Conservation (phyloP, 2,113 vertebrate genomes). For the Dasyurus viverrinus region DNA sequence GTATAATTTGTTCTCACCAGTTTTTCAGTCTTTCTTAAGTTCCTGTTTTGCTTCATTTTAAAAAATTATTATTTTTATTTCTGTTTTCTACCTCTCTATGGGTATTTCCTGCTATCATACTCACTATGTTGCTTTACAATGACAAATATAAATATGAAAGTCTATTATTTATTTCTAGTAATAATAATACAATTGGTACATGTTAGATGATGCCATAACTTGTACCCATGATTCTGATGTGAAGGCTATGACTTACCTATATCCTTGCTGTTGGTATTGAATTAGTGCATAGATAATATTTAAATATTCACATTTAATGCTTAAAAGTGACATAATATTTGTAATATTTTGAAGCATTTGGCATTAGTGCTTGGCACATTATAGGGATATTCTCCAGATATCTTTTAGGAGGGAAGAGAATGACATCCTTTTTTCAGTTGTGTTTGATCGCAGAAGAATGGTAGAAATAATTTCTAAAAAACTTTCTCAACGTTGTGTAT, state of each 20-base stretch:
- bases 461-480: neutral
- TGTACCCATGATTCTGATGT: neutral
- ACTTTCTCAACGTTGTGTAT: neutral
- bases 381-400: neutral
- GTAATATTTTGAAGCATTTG: neutral
- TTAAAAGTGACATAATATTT: neutral
- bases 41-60: neutral
- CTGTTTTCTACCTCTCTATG: neutral
- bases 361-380: neutral
- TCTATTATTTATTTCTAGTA: neutral
- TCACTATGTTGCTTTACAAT: neutral
- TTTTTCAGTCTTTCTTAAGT: too few species aligned
- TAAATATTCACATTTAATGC: neutral
- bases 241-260: neutral
- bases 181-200: neutral
- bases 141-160: neutral
- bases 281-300: neutral
- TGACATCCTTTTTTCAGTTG: neutral
- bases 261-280: neutral
- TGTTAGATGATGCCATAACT: neutral
- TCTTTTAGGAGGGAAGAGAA: neutral
- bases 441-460: neutral
- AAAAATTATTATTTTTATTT: neutral
- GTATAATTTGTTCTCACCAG: neutral
- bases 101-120: neutral